Base-by-base conservation (phyloP, 2,888 invertebrate genomes). In the Phania funesta region DNA sequence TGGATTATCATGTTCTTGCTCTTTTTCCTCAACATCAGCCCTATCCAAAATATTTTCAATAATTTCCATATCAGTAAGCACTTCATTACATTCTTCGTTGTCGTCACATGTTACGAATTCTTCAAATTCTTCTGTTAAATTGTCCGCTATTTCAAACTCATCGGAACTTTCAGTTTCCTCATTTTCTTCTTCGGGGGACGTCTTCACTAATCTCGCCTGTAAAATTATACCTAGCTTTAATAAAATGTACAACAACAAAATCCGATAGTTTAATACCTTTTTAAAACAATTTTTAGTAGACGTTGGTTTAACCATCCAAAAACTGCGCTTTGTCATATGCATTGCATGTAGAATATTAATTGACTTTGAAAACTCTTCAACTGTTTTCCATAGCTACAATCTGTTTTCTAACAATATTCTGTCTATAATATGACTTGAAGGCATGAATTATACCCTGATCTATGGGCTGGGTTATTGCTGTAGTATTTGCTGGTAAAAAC, bases 1-100 rank as follows among this genome's bases (percentile, higher is more conserved):
- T 52, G 65, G 65, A 67, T 52, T 52, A 67, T 67, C 52, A 50
- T 52, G 38, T 67, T 67, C 38, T 67, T 67, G 65, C 52, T 67
- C 38, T 64, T 64, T 48, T 46, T 64, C 64, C 64, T 64, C 64
- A 64, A 46, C 64, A 46, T 64, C 64, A 64, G 50, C 65, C 65
- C 52, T 38, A 56, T 58, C 60, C 58, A 71, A 71, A 71, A 71
- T 48, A 71, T 71, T 58, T 58, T 71, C 48, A 71, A 58, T 58
- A 58, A 58, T 71, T 71, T 56, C 60, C 46, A 58, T 60, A 70
- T 71, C 71, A 71, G 71, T 71, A 65, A 48, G 48, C 48, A 65
- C 44, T 48, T 29, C 46, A 32, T 32, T 41, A 32, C 64, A 64
- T 46, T 46, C 56, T 56, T 56, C 56, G 56, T 56, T 56, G 56